These are phyloP conservation scores for Alcis repandata DNA, from an alignment of 2,888 invertebrate genomes.

Conservation along the genomic window DNA sequence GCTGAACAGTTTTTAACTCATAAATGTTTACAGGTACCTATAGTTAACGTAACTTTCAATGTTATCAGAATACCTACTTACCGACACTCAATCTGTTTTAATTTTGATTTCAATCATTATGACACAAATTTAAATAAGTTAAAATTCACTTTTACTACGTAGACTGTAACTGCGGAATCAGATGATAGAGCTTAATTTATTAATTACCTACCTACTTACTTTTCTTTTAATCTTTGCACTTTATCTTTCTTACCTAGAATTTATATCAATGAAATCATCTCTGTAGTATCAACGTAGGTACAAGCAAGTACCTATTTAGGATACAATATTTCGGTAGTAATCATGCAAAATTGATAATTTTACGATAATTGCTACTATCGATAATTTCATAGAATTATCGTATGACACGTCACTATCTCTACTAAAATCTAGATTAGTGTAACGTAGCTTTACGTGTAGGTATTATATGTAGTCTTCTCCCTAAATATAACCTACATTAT, in stretches of 20 bases:
- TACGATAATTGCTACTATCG: constrained; percentile 19
- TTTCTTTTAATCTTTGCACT: constrained; percentile 1
- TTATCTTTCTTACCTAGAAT: constrained; percentile 10
- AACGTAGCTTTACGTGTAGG: neutral
- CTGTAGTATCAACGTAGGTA: constrained; percentile 1
- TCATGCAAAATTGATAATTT: constrained; percentile 16
- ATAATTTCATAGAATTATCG: constrained; percentile 16
- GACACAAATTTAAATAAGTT: neutral
- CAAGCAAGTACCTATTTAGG: constrained; percentile 4
- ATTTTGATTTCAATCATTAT: neutral
- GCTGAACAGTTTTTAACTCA: constrained; percentile 2
- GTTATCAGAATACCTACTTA: neutral
- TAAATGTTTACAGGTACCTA: constrained; percentile 1
- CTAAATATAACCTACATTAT: neutral
- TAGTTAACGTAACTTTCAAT: neutral
- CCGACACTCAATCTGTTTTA: neutral
- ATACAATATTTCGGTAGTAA: constrained; percentile 18
- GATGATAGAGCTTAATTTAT: neutral
- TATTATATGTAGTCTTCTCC: no score
- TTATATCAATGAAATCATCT: constrained; percentile 18
- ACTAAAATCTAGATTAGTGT: constrained; percentile 7
- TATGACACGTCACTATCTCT: constrained; percentile 5
- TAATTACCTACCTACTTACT: neutral
- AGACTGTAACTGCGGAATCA: neutral
- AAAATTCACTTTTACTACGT: neutral